Percentiles rank a stretch among this genome's conserved stretches.
phyloP scores from a whole-genome alignment of 2,113 vertebrate species.

The Chaenocephalus aceratus region DNA sequence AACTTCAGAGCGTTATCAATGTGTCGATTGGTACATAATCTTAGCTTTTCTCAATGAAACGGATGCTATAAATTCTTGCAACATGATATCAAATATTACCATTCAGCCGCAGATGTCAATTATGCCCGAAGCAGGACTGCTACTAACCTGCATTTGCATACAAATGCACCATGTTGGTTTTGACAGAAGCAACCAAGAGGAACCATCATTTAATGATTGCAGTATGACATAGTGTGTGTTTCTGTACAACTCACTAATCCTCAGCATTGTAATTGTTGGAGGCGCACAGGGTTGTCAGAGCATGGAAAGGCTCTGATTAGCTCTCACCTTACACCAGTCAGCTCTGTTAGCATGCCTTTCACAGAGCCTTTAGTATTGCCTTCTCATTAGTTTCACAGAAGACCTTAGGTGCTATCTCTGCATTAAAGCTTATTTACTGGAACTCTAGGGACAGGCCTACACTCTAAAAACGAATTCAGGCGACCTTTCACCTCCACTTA shows the following conservation, averaged over 20 bases:
- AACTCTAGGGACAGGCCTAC: constrained; percentile 13
- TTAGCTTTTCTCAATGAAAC: constrained; percentile 9
- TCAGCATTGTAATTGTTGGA: constrained; percentile 60
- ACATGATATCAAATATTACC: constrained; percentile 40
- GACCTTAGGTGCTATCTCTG: constrained; percentile 46
- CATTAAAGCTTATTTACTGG: constrained; percentile 53
- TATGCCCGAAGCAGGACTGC: constrained; percentile 27
- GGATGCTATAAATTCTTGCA: constrained; percentile 37
- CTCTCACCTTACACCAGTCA: constrained; percentile 66
- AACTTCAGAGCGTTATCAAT: constrained; percentile 2
- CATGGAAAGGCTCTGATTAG: constrained; percentile 74
- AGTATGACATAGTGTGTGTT: constrained; percentile 70
- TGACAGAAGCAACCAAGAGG: constrained; percentile 58
- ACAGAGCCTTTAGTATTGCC: constrained; percentile 36
- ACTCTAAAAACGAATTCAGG: too few species aligned
- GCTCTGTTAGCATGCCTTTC: constrained; percentile 52
- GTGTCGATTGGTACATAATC: neutral
- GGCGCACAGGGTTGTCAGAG: constrained; percentile 61
- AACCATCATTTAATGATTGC: constrained; percentile 73
- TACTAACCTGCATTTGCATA: constrained; percentile 66
- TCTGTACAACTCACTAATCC: constrained; percentile 68
- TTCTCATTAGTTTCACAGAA: constrained; percentile 60
- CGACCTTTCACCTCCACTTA: too few species aligned
- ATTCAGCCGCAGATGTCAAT: constrained; percentile 45
- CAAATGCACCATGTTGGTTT: constrained; percentile 62